phyloP scores from a whole-genome alignment of 2,113 vertebrate species.

The Athene noctua region DNA sequence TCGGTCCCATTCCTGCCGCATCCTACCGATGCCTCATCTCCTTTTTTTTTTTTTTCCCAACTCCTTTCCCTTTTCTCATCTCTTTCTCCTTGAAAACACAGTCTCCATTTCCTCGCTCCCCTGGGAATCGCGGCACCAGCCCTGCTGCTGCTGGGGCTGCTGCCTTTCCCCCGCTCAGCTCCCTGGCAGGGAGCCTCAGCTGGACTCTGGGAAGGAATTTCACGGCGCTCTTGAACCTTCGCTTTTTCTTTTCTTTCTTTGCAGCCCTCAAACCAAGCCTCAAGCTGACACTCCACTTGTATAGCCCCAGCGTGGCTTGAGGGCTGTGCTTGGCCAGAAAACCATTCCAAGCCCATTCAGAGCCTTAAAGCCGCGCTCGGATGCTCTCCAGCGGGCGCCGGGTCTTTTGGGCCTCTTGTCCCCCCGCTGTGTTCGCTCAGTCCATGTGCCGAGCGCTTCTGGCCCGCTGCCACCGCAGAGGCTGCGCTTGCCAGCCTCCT shows the following conservation, averaged over 20 bases:
- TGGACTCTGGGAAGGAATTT: neutral
- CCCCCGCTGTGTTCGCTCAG: neutral
- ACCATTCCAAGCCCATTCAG: neutral
- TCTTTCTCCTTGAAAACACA: neutral
- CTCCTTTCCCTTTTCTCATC: neutral
- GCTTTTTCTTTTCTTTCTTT: neutral
- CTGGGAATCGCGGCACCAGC: rapidly evolving
- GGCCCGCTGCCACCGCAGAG: neutral
- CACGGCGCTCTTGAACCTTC: neutral
- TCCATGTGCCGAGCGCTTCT: neutral
- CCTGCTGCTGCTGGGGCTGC: neutral
- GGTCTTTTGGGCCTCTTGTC: neutral
- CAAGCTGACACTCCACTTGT: neutral
- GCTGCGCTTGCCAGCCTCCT: neutral
- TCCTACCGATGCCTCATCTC: neutral
- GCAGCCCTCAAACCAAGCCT: neutral
- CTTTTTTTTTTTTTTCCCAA: neutral
- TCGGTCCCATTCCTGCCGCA: neutral
- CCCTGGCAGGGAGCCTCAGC: neutral
- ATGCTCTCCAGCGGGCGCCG: neutral
- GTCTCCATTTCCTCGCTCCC: neutral
- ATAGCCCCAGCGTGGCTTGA: rapidly evolving
- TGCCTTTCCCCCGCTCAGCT: neutral
- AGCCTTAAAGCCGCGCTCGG: rapidly evolving
- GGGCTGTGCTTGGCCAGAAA: neutral